A percentile compares a stretch with the other conserved stretches of the same genome.
phyloP scores from a whole-genome alignment of 2,888 invertebrate genomes.

The Plemyria rubiginata region DNA sequence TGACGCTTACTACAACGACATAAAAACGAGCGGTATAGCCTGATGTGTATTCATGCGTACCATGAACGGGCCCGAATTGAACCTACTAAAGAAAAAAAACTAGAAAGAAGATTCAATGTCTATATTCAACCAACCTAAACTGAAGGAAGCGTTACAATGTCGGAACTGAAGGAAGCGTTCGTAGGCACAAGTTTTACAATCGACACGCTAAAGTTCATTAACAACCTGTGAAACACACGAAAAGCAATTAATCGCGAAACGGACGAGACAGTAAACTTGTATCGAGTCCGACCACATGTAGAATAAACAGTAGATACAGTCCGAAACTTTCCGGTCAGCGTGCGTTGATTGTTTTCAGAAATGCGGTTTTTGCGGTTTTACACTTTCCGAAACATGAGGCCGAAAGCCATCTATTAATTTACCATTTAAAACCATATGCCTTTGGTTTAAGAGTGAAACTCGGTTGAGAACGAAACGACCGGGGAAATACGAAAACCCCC shows the following conservation, averaged over 20 bases:
- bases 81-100: too few species aligned
- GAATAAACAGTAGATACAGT: slow-evolving; percentile 28
- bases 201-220: slow-evolving; percentile 2
- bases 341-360: slow-evolving; percentile 70
- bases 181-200: neutral
- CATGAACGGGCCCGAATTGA: neutral
- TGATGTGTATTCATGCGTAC: neutral
- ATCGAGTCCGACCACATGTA: slow-evolving; percentile 40
- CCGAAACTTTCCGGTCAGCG: slow-evolving; percentile 51
- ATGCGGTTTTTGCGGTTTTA: slow-evolving; percentile 60
- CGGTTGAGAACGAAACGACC: slow-evolving; percentile 6
- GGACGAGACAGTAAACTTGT: slow-evolving; percentile 34
- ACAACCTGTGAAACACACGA: slow-evolving; percentile 14
- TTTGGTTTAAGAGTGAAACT: slow-evolving; percentile 12
- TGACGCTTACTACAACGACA: neutral
- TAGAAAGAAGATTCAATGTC: too few species aligned
- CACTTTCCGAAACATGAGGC: slow-evolving; percentile 43
- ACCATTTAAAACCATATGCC: slow-evolving; percentile 4
- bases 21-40: neutral
- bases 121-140: neutral
- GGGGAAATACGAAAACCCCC: slow-evolving; percentile 17
- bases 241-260: slow-evolving; percentile 23
- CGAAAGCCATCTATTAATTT: neutral
- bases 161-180: neutral
- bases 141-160: neutral